phyloP scores from a whole-genome alignment of 2,888 invertebrate species.

The Rhogogaster chlorosoma region DNA sequence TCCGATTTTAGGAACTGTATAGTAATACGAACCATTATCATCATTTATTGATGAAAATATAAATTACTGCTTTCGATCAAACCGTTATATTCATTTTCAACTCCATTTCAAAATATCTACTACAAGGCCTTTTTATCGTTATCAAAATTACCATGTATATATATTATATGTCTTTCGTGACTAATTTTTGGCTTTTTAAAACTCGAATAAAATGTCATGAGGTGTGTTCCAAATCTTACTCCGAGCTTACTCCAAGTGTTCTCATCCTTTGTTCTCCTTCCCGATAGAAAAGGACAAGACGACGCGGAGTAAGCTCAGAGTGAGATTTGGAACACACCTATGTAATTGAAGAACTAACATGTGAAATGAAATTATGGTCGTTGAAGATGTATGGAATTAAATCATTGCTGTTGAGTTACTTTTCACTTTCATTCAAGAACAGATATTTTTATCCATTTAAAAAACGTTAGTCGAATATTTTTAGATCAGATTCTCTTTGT shows the following conservation, averaged over 20 bases:
- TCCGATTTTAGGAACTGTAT: conserved; percentile 37
- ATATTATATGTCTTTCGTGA: background rate
- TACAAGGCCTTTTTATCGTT: background rate
- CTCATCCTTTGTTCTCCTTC: too few relatives aligned
- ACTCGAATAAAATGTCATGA: background rate
- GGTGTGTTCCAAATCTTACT: too few relatives aligned
- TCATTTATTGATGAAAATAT: conserved; percentile 9
- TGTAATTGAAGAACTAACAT: background rate
- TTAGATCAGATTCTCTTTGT: background rate
- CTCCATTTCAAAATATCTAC: background rate
- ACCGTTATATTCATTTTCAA: conserved; percentile 1
- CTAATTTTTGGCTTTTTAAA: conserved; percentile 5
- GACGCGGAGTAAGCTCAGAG: too few relatives aligned
- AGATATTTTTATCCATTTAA: background rate
- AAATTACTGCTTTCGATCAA: background rate
- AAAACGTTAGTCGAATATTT: background rate
- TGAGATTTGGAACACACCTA: too few relatives aligned
- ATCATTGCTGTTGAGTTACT: background rate
- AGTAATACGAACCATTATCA: background rate
- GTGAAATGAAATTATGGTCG: background rate
- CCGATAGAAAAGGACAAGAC: too few relatives aligned
- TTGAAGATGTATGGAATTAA: background rate
- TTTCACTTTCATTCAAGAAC: background rate
- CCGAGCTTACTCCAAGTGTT: too few relatives aligned
- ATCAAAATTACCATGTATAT: background rate